phyloP scores from a whole-genome alignment of 2,888 invertebrate species.

The Nowickia ferox region DNA sequence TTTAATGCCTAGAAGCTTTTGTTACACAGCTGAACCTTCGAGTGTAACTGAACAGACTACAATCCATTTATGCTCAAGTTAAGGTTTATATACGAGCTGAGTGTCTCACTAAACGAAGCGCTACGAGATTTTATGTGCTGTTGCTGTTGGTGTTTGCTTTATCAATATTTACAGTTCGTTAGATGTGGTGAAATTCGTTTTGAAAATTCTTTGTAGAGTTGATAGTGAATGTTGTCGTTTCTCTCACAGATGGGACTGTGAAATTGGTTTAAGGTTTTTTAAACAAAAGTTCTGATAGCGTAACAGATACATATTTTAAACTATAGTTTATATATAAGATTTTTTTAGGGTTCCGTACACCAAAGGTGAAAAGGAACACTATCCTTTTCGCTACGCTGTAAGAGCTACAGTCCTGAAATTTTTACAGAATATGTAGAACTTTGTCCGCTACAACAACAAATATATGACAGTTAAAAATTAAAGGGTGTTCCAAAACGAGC shows the following conservation, averaged over 20 bases:
- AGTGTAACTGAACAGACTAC: slow-evolving; percentile 79
- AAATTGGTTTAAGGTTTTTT: not conserved
- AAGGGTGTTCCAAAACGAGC: no score
- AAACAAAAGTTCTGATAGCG: not conserved
- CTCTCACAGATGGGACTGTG: slow-evolving; percentile 54
- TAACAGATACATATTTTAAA: no score
- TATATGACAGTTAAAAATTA: no score
- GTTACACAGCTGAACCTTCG: slow-evolving; percentile 78
- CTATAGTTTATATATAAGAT: no score
- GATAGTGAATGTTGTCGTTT: not conserved
- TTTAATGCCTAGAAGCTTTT: slow-evolving; percentile 71
- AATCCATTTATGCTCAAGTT: slow-evolving; percentile 73
- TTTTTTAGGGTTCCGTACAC: no score
- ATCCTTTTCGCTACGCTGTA: no score
- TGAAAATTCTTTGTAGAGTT: slow-evolving; percentile 17
- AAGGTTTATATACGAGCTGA: slow-evolving; percentile 78
- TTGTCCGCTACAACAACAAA: no score
- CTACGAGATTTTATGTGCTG: slow-evolving; percentile 12
- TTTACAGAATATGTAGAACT: no score
- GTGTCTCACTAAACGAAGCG: slow-evolving; percentile 48
- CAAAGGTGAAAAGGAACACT: no score
- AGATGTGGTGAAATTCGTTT: slow-evolving; percentile 51
- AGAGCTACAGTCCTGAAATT: no score
- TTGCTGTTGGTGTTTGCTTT: slow-evolving; percentile 25
- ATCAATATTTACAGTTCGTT: slow-evolving; percentile 43